A percentile compares a stretch with the other conserved stretches of the same genome.
These are phyloP conservation scores for Rhabdomys pumilio DNA, from an alignment of 2,797 vertebrate genomes.

Conservation along the genomic window DNA sequence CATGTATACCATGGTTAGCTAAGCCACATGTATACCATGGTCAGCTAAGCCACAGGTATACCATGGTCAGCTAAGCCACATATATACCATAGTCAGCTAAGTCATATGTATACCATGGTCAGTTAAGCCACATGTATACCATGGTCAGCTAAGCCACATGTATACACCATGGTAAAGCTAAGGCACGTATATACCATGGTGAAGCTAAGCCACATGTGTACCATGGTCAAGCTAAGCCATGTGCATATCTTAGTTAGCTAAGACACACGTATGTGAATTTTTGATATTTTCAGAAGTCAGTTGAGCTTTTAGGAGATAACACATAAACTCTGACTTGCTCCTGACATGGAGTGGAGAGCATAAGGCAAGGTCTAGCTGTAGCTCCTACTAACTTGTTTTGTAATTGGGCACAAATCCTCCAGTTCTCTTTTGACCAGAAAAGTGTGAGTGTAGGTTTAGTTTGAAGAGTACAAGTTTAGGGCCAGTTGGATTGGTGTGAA, in stretches of 20 bases:
- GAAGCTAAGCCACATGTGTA: not conserved
- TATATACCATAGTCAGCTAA: not conserved
- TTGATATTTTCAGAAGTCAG: constrained; percentile 52
- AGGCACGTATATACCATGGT: not conserved
- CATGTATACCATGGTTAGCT: not conserved
- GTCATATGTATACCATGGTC: not conserved
- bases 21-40: no score
- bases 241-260: not conserved
- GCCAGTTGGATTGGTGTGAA: not conserved
- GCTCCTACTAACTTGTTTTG: not conserved
- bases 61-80: no score
- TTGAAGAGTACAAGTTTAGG: not conserved
- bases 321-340: not conserved
- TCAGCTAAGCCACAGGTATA: no score
- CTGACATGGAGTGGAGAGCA: not conserved
- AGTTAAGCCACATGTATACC: not conserved
- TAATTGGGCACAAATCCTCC: not conserved
- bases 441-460: not conserved
- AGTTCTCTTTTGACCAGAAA: not conserved
- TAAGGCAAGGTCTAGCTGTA: not conserved
- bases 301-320: not conserved
- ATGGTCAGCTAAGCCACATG: not conserved
- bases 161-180: not conserved
- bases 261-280: not conserved
- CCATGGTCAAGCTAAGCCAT: not conserved